Evolutionary conservation across 2,113 vertebrate species (phyloP).

Genomic region (Okapia johnstoni): DNA sequence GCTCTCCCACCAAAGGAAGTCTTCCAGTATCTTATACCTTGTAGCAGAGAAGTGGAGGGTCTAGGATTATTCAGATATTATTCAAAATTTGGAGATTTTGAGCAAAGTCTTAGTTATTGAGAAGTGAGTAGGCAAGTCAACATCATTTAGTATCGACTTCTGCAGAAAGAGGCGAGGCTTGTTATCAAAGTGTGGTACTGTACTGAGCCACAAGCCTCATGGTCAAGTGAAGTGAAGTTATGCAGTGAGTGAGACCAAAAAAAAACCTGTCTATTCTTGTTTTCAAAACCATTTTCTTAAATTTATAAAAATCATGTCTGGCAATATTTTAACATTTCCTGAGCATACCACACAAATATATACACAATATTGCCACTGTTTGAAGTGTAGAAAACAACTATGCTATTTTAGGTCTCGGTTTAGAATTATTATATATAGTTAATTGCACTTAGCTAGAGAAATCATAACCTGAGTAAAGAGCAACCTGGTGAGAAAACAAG

Average conservation of each 20-base stretch:
- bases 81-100: not conserved
- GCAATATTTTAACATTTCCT: not conserved
- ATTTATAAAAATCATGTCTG: not conserved
- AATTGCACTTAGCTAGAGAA: not conserved
- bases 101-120: not conserved
- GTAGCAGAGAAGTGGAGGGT: not conserved
- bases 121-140: not conserved
- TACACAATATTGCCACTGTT: not conserved
- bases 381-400: not conserved
- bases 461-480: not conserved
- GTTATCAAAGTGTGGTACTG: not conserved
- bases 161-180: not conserved
- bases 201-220: not conserved
- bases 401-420: not conserved
- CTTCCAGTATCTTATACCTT: not conserved
- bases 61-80: not conserved
- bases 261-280: not conserved
- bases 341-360: not conserved
- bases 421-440: not conserved
- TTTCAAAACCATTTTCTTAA: not conserved
- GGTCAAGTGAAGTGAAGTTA: not conserved
- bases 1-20: not conserved
- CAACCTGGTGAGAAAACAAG: not conserved
- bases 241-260: not conserved
- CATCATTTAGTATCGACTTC: not conserved